Conservation (phyloP, 2,888 invertebrate species). For the Cheilosia vernalis region DNA sequence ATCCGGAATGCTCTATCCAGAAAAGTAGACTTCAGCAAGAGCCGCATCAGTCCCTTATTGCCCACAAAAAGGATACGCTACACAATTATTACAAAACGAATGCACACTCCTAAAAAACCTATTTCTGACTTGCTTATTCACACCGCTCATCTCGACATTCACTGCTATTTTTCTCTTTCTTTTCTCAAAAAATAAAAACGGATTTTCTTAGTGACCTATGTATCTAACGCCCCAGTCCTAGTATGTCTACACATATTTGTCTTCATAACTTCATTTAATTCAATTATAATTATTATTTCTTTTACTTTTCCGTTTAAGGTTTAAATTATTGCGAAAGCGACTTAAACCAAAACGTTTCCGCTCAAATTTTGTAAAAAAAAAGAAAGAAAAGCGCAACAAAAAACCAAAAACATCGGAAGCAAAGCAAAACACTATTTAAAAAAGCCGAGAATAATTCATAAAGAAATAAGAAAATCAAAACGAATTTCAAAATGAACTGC, state of each 20-base stretch:
- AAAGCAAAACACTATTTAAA: constrained; percentile 11
- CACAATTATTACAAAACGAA: too few relatives aligned
- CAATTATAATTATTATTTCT: constrained; percentile 5
- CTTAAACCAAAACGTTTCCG: constrained; percentile 55
- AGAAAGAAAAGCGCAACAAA: constrained; percentile 14
- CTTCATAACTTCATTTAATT: background rate
- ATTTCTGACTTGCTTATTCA: too few relatives aligned
- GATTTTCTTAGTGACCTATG: background rate
- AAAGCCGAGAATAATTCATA: constrained; percentile 18
- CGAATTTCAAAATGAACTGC: constrained; percentile 62
- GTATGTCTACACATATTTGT: constrained; percentile 10
- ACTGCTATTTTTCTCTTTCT: background rate
- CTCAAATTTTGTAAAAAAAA: constrained; percentile 64
- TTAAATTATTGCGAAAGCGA: constrained; percentile 70
- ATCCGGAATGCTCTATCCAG: too few relatives aligned
- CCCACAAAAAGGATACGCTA: too few relatives aligned
- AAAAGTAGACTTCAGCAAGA: too few relatives aligned
- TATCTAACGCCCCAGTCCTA: constrained; percentile 9
- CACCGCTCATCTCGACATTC: background rate
- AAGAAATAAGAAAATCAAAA: background rate
- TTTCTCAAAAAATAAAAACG: background rate
- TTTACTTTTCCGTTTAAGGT: constrained; percentile 57
- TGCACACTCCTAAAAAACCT: too few relatives aligned
- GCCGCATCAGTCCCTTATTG: too few relatives aligned
- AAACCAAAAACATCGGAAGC: background rate